phyloP scores from a whole-genome alignment of 2,797 vertebrate genomes.

The Chiropotes sagulatus region DNA sequence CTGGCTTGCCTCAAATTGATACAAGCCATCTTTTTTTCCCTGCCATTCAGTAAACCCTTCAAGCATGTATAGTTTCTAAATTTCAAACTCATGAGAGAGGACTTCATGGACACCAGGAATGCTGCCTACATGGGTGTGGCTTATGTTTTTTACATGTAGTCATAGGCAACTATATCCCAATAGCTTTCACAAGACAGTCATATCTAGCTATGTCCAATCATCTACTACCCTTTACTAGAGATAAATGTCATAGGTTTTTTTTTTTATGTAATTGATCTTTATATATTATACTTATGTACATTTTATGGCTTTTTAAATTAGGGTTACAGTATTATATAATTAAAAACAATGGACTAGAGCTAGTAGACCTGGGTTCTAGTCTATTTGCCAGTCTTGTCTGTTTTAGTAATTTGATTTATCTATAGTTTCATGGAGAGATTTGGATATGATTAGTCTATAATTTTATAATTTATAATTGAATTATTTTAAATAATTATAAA shows the following conservation, averaged over 20 bases:
- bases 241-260: neutral
- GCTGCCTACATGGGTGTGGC: neutral
- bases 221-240: neutral
- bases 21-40: neutral
- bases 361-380: neutral
- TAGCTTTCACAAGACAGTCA: neutral
- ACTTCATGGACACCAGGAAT: neutral
- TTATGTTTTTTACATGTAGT: neutral
- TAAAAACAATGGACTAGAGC: neutral
- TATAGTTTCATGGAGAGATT: neutral
- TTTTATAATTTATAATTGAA: slow-evolving; percentile 46
- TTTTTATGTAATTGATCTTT: neutral
- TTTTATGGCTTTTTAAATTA: slow-evolving; percentile 48
- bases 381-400: neutral
- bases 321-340: neutral
- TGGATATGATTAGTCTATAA: neutral
- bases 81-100: neutral
- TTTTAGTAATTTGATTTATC: slow-evolving; percentile 18
- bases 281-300: neutral
- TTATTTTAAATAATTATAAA: slow-evolving; percentile 39
- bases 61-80: neutral
- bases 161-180: neutral
- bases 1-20: neutral
- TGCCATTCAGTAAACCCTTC: neutral
- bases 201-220: neutral